These are phyloP conservation scores for Pimephales promelas DNA, from an alignment of 2,113 vertebrate species.

Conservation along the genomic window DNA sequence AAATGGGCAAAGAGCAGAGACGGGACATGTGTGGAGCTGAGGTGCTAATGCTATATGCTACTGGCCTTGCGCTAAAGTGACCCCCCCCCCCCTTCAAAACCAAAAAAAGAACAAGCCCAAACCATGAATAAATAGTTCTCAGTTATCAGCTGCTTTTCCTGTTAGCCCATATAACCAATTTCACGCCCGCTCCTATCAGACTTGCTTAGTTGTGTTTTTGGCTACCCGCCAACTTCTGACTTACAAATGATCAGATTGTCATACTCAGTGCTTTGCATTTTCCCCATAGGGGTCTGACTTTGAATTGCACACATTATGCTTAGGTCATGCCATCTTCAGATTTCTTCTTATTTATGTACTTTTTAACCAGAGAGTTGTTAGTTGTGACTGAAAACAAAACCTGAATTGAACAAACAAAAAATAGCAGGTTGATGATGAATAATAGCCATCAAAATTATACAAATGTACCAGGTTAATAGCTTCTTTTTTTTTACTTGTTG, in stretches of 20 bases:
- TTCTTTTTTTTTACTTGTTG: background rate
- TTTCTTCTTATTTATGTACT: constrained; percentile 1
- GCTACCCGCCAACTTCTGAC: background rate
- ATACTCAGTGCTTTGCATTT: constrained; percentile 32
- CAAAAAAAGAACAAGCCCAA: background rate
- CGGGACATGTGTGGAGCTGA: no score
- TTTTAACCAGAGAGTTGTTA: constrained; percentile 5
- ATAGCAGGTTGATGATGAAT: constrained; percentile 18
- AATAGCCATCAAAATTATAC: background rate
- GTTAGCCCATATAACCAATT: constrained; percentile 16
- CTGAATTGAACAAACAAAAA: background rate
- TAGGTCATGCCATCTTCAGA: constrained; percentile 24
- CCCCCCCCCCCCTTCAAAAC: background rate
- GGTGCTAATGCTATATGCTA: no score
- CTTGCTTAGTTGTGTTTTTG: constrained; percentile 26
- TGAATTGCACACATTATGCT: constrained; percentile 18
- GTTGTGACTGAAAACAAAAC: constrained; percentile 27
- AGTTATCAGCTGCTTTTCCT: constrained; percentile 3
- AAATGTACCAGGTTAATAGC: background rate
- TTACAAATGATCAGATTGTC: constrained; percentile 16
- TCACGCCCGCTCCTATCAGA: constrained; percentile 3
- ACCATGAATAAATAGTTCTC: background rate
- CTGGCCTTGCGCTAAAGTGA: no score
- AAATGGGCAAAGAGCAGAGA: no score
- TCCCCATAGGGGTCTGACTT: constrained; percentile 18